Percentiles rank a stretch among this genome's conserved stretches.
Conservation (phyloP, 2,888 invertebrate genomes). For the Eupelmus urozonus region DNA sequence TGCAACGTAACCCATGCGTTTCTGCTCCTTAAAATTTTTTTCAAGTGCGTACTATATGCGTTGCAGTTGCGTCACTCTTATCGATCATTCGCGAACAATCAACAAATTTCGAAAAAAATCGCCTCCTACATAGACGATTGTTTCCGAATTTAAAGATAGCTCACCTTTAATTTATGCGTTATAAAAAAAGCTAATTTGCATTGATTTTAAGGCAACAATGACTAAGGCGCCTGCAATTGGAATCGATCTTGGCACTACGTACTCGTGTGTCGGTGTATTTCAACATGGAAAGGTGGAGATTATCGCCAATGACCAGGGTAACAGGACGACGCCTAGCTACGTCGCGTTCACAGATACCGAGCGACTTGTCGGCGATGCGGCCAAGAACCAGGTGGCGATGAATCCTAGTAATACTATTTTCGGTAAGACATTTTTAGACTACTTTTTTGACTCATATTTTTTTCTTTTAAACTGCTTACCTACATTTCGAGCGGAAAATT, state of each 20-base stretch:
- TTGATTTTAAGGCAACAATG: conserved; percentile 60
- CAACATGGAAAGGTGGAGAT: conserved; percentile 89
- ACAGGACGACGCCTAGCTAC: conserved; percentile 91
- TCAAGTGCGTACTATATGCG: too few species aligned
- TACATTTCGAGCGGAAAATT: too few species aligned
- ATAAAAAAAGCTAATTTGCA: background rate
- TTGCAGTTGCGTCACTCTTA: too few species aligned
- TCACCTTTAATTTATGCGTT: background rate
- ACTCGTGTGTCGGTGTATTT: conserved; percentile 92
- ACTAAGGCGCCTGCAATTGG: conserved; percentile 82
- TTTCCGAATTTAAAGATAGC: too few species aligned
- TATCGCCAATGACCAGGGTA: conserved; percentile 93
- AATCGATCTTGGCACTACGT: conserved; percentile 93
- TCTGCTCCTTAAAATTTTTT: too few species aligned
- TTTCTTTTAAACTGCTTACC: background rate
- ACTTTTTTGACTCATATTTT: background rate
- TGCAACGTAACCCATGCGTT: background rate
- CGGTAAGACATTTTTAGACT: conserved; percentile 76
- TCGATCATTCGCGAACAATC: too few species aligned
- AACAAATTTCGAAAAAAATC: too few species aligned
- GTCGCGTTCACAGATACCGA: conserved; percentile 92
- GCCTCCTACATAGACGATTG: too few species aligned
- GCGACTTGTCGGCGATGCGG: conserved; percentile 90
- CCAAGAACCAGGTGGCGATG: conserved; percentile 91
- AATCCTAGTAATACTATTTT: conserved; percentile 93